These are phyloP conservation scores for Ataeniobius toweri DNA, from an alignment of 2,797 vertebrate genomes.

Conservation along the genomic window DNA sequence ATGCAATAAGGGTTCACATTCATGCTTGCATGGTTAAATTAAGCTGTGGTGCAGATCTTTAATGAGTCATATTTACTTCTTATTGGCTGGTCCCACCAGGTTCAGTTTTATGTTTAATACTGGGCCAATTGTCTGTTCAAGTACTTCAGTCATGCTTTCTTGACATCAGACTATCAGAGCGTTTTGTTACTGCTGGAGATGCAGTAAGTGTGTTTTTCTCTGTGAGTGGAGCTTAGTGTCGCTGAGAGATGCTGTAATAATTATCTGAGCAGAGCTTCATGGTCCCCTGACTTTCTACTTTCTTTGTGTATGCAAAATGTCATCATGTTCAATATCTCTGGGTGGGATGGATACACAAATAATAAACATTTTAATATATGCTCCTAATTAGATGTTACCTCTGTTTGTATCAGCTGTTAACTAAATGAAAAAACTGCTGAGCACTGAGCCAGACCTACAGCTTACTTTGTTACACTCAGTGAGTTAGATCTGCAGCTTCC, in stretches of 20 bases:
- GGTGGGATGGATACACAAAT: neutral
- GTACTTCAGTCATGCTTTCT: neutral
- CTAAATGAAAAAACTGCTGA: neutral
- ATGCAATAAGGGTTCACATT: too few species aligned
- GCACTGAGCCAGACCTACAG: neutral
- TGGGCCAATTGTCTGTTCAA: neutral
- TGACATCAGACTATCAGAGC: neutral
- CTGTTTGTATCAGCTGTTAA: neutral
- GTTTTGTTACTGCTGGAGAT: neutral
- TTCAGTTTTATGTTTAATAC: neutral
- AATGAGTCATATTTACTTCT: neutral
- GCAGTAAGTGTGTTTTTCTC: slow-evolving; percentile 1
- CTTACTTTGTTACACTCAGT: neutral
- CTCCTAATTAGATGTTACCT: neutral
- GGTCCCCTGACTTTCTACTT: neutral
- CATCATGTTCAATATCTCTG: neutral
- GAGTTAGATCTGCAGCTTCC: neutral
- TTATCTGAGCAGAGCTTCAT: slow-evolving; percentile 7
- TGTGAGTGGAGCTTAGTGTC: neutral
- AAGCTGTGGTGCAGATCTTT: too few species aligned
- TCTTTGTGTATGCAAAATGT: slow-evolving; percentile 4
- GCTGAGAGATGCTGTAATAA: slow-evolving; percentile 4
- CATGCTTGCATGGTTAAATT: too few species aligned
- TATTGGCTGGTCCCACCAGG: neutral
- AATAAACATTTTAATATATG: neutral